Evolutionary conservation across 2,113 vertebrate genomes (phyloP), one percentile per base, ranked within the genome.

Genomic region (Pitta sordida): DNA sequence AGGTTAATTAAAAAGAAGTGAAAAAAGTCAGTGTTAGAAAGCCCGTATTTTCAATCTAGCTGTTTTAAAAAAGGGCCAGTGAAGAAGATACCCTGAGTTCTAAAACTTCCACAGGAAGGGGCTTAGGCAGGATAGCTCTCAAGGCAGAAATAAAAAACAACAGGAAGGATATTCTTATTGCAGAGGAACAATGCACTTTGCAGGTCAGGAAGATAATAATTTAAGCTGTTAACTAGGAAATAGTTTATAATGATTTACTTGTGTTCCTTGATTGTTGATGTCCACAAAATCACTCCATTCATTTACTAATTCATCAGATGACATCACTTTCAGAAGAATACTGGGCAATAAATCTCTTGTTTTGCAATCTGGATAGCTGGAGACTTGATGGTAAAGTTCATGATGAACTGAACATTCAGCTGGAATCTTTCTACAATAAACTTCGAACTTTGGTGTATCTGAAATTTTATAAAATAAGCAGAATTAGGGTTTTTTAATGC

Each of bases 261-360:
- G 99, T 59, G 98, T 99, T 46, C 99, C 99, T 52, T 98, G 98
- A 83, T 96, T 97, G 96, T 99, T 99, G 93, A 99, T 98, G 77
- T 99, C 99, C 18, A 99, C 86, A 78, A 98, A 96, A 56, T 99
- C 98, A 24, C 99, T 99, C 99, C 99, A 99, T 77, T 98, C 98
- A 2, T 96, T 88, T 34, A 89, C 52, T 59, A 81, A 55, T 53
- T 97, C 96, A 65, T 97, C 96, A 1, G 95, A 93, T 1, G 94
- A 85, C 24, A 97, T 88, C 52, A 96, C 95, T 89, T 98, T 98
- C 81, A 99, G 92, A 83, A 97, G 95, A 67, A 99, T 96, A 56
- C 98, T 97, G 60, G 99, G 99, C 49, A 99, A 97, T 27, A 96
- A 76, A 80, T 99, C 99, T 95, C 97, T 98, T 92, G 98, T 98